A percentile compares a stretch with the other conserved stretches of the same genome.
phyloP scores from a whole-genome alignment of 2,797 vertebrate genomes.

The Poecile montanus region DNA sequence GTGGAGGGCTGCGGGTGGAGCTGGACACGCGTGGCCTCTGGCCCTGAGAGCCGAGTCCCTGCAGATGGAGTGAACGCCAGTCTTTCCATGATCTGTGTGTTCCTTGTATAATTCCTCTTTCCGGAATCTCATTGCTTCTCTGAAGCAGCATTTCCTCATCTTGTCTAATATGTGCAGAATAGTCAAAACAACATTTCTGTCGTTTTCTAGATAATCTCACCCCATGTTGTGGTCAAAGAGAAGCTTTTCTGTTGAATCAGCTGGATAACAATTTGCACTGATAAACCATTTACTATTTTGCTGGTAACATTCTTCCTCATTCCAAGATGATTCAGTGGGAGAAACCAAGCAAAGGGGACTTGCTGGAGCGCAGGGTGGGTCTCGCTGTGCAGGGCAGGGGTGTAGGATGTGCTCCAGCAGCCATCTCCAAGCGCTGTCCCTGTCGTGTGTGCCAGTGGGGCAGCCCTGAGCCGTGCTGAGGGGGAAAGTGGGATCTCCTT shows the following conservation, averaged over 20 bases:
- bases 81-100: background rate
- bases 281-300: background rate
- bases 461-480: rapidly evolving
- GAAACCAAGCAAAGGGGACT: background rate
- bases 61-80: background rate
- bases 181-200: background rate
- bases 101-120: background rate
- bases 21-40: background rate
- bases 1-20: background rate
- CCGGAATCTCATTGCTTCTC: background rate
- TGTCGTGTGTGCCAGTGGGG: too few relatives aligned
- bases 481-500: background rate
- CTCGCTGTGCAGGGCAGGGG: rapidly evolving
- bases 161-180: background rate
- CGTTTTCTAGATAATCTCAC: background rate
- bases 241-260: background rate
- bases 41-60: rapidly evolving
- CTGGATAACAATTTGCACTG: background rate
- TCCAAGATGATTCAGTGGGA: background rate
- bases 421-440: rapidly evolving
- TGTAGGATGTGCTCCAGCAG: background rate
- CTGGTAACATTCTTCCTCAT: background rate
- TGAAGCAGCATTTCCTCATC: background rate
- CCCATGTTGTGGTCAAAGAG: background rate
- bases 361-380: background rate